Evolutionary conservation across 1,140 invertebrate species (phyloP).

Genomic region (Scaptodrosophila lebanonensis): DNA sequence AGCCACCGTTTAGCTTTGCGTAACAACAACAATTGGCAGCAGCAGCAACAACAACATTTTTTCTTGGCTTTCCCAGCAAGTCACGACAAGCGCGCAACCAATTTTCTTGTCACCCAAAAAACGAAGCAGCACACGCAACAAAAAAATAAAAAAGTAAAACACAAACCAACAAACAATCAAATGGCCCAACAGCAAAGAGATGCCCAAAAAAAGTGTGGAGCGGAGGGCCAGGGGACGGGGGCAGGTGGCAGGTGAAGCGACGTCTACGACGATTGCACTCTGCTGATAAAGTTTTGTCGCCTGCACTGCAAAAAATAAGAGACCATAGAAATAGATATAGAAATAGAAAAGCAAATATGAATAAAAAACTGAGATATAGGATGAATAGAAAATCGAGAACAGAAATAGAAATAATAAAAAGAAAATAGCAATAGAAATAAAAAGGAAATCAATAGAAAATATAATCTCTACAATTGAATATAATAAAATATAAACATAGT

Average conservation of each 20-base stretch:
- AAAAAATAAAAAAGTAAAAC: constrained; percentile 21
- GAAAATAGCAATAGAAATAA: too few relatives aligned
- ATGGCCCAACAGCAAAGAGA: constrained; percentile 53
- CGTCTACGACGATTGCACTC: constrained; percentile 39
- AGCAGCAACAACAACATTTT: constrained; percentile 11
- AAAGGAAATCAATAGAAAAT: too few relatives aligned
- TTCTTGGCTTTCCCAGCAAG: constrained; percentile 69
- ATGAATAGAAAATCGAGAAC: too few relatives aligned
- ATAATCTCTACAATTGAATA: too few relatives aligned
- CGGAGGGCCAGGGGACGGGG: constrained; percentile 4
- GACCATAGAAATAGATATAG: background rate
- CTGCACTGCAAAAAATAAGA: constrained; percentile 11
- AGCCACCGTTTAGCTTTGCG: too few relatives aligned
- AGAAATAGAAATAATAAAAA: too few relatives aligned
- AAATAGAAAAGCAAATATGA: background rate
- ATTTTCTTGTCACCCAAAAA: constrained; percentile 64
- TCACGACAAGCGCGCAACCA: constrained; percentile 65
- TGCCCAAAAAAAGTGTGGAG: constrained; percentile 14
- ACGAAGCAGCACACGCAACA: constrained; percentile 44
- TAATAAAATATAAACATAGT: too few relatives aligned
- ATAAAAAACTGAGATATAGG: too few relatives aligned
- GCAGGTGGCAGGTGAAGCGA: constrained; percentile 25
- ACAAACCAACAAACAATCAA: constrained; percentile 22
- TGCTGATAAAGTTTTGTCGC: constrained; percentile 45
- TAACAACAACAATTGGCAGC: constrained; percentile 1